Evolutionary conservation across 2,888 invertebrate genomes (phyloP).

Genomic region (Argyra leucocephala): DNA sequence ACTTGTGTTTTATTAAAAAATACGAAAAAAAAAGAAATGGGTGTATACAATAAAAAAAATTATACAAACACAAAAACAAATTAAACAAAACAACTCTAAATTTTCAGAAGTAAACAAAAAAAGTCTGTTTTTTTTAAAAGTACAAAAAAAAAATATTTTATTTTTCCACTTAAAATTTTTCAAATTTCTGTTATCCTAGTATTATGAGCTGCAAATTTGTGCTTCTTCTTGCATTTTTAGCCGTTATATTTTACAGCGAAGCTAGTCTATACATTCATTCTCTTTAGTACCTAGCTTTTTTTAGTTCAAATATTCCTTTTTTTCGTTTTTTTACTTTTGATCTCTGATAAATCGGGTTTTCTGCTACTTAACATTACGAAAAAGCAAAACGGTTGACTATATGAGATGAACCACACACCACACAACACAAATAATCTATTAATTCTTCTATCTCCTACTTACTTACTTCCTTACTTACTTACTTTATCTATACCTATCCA

Average conservation of each 20-base stretch:
- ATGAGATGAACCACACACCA: too few relatives aligned
- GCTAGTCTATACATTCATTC: background rate
- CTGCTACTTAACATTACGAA: too few relatives aligned
- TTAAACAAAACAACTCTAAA: background rate
- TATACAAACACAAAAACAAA: background rate
- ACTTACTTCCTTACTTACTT: too few relatives aligned
- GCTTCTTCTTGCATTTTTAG: slow-evolving; percentile 15
- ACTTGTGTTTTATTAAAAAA: too few relatives aligned
- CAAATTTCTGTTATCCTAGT: slow-evolving; percentile 12
- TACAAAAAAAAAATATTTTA: background rate
- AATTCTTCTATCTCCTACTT: too few relatives aligned
- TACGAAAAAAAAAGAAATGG: background rate
- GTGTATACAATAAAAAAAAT: background rate
- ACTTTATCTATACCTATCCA: too few relatives aligned
- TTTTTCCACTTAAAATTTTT: background rate
- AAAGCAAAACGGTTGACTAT: too few relatives aligned
- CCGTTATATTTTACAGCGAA: background rate
- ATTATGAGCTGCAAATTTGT: slow-evolving; percentile 16
- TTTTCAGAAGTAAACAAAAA: background rate
- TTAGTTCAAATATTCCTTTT: too few relatives aligned
- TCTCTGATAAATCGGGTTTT: too few relatives aligned
- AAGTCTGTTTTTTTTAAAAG: background rate
- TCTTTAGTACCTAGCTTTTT: slow-evolving; percentile 3
- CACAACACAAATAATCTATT: too few relatives aligned
- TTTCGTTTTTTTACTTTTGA: too few relatives aligned